Base-by-base conservation (phyloP, 1,140 invertebrate species). In the Drosophila pseudoobscura region DNA sequence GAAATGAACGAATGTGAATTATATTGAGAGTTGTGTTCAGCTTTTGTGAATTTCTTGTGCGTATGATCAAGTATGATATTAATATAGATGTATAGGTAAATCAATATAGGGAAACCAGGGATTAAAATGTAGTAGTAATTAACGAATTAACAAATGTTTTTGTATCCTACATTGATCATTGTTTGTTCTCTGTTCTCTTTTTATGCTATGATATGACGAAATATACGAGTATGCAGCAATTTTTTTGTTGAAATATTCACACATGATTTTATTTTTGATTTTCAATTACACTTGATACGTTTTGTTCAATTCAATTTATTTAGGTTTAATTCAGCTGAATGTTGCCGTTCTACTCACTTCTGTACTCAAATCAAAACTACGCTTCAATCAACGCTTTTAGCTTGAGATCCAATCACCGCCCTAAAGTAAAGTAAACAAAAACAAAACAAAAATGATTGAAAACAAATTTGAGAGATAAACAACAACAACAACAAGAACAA, bases 21-120 rank as follows among this genome's bases (percentile, higher is more conserved):
- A 58, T 50, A 63, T 74, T 71, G 56, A 80, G 77, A 80, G 77
- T 80, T 80, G 71, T 80, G 77, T 80, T 80, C 78, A 65, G 64
- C 64, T 61, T 79, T 46, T 35, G 31, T 69, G 24, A 68, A 74
- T 50, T 39, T 39, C 3, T 13, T 39, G 35, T 13, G 11, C 11
- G 35, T 2, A 39, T 39, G 35, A 39, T 39, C 35, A 13, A 8
- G 11, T 13, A 39, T 39, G 35, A 39, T 51, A 69, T 55, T 61
- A 65, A 75, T 56, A 60, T 49, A 57, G 11, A 51, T 46, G 47
- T 29, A 55, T 70, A 78, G 50, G 49, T 54, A 59, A 43, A 54
- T 24, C 51, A 45, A 54, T 35, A 52, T 35, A 44, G 9, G 41
- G 45, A 57, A 56, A 59, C 20, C 45, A 41, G 54, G 47, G 43